Evolutionary conservation across 2,888 invertebrate species (phyloP), one percentile per base, ranked within the genome.

Genomic region (Clistopyga incitator): DNA sequence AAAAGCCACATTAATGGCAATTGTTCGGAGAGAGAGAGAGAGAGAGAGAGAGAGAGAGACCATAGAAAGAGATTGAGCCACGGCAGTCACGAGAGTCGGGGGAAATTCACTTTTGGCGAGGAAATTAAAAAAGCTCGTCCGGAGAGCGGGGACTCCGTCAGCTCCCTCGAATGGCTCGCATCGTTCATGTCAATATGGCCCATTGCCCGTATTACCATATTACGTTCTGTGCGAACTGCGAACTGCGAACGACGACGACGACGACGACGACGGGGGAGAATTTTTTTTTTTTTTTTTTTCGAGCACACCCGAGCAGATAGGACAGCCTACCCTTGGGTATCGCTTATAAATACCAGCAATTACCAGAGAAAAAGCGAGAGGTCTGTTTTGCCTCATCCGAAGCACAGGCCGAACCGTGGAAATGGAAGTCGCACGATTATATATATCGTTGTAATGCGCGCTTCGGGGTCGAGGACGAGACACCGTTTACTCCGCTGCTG

Each of bases 141-240:
- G 85, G 71, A 88, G 89, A 88, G 88, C 76, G 54, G 84, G 84
- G n/a, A n/a, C 88, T 77, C 64, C 61, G 76, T n/a, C 61, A 71
- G 88, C 88, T 88, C 89, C 86, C 88, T 89, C 91, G 92, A 93
- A 93, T 93, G 92, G 92, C 90, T 86, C 87, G 91, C 93, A 93
- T 93, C 92, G 92, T 92, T 93, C 93, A 93, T 92, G 93, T 93
- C 93, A 93, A 93, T 92, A 93, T 93, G 93, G 92, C 87, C 93
- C 93, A 93, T 93, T 93, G 93, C 92, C 89, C 90, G 90, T 92
- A 93, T 93, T 93, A 93, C 92, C 93, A 93, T 93, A 93, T 91
- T 92, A 92, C 90, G 89, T 88, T 90, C 89, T 79, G 78, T 67
- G 74, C 72, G n/a, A 75, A 71, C 81, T 76, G 81, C 88, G 86